phyloP scores from a whole-genome alignment of 92 coral and sea anemone species.

The Blastomussa wellsi region DNA sequence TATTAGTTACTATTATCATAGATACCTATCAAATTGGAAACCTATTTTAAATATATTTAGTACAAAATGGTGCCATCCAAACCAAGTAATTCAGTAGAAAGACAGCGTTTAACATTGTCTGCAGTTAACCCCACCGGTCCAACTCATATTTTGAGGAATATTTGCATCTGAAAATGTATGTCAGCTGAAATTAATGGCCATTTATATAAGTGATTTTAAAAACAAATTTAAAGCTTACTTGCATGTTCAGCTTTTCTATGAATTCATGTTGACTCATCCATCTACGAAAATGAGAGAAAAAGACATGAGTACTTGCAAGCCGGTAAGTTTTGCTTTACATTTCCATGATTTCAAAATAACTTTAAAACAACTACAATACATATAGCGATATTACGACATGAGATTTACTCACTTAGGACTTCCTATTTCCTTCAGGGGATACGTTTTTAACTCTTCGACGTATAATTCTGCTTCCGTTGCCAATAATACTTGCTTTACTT shows the following conservation, averaged over 20 bases:
- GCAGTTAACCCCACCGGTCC: too few relatives aligned
- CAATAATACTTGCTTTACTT: constrained; percentile 67
- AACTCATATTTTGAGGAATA: too few relatives aligned
- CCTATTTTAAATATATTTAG: too few relatives aligned
- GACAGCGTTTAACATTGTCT: too few relatives aligned
- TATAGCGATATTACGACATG: neutral
- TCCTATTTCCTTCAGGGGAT: constrained; percentile 79
- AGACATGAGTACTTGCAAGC: neutral
- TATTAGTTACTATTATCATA: too few relatives aligned
- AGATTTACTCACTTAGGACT: constrained; percentile 75
- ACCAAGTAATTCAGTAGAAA: too few relatives aligned
- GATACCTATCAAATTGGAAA: too few relatives aligned
- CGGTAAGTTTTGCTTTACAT: neutral
- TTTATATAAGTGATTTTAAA: too few relatives aligned
- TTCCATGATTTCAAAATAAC: neutral
- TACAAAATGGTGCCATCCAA: too few relatives aligned
- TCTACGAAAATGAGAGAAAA: constrained; percentile 41
- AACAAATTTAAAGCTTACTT: constrained; percentile 51
- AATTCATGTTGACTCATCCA: constrained; percentile 92
- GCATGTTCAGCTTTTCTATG: constrained; percentile 96
- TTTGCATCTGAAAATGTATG: too few relatives aligned
- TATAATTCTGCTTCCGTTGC: constrained; percentile 97
- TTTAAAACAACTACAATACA: neutral
- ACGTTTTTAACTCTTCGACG: constrained; percentile 78
- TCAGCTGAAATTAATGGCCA: too few relatives aligned